These are phyloP conservation scores for Morpho achilles DNA, from an alignment of 2,888 invertebrate species.

Conservation along the genomic window DNA sequence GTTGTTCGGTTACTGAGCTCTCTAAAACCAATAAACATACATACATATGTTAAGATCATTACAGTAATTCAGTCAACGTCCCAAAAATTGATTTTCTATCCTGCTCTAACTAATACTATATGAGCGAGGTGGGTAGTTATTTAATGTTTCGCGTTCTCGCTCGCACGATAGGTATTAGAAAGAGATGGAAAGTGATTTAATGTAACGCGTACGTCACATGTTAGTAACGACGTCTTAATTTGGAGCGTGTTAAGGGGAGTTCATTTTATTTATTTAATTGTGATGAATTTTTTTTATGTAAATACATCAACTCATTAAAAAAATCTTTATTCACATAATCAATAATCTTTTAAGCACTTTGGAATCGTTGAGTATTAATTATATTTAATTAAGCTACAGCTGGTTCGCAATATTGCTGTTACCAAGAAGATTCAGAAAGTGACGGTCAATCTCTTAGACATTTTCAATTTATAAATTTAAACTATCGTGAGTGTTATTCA, in stretches of 20 bases:
- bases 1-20: slow-evolving; percentile 1
- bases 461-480: too few species aligned
- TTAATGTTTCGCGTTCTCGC: slow-evolving; percentile 17
- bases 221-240: slow-evolving; percentile 62
- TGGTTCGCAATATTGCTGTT: too few species aligned
- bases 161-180: slow-evolving; percentile 18
- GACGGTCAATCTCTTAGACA: too few species aligned
- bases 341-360: too few species aligned
- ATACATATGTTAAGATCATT: background rate
- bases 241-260: slow-evolving; percentile 51
- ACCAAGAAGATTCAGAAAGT: too few species aligned
- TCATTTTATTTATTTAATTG: too few species aligned
- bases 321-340: too few species aligned
- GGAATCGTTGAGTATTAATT: too few species aligned
- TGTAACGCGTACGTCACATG: slow-evolving; percentile 60
- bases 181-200: slow-evolving; percentile 23
- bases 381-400: too few species aligned
- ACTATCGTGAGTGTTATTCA: too few species aligned
- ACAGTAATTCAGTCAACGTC: slow-evolving; percentile 6
- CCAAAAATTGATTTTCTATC: slow-evolving; percentile 6
- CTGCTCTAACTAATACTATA: slow-evolving; percentile 6
- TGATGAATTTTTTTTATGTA: too few species aligned
- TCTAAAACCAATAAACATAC: slow-evolving; percentile 9
- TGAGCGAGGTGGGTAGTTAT: slow-evolving; percentile 1
- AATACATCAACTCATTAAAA: too few species aligned